A percentile compares a stretch with the other conserved stretches of the same genome.
Conservation (phyloP, 2,113 vertebrate species). For the Eira barbara region DNA sequence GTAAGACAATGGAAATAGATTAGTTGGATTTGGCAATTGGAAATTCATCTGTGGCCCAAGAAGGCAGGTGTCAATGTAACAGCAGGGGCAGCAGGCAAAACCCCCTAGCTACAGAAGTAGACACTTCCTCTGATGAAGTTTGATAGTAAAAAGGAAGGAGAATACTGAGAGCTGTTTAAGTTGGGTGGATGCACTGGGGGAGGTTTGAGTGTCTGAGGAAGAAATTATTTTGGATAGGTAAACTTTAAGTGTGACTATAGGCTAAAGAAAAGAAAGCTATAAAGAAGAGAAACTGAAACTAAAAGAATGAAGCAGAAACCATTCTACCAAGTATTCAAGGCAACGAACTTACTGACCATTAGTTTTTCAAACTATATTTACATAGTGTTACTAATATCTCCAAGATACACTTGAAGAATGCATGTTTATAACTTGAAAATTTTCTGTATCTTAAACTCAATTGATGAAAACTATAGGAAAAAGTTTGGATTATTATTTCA, state of each 20-base stretch:
- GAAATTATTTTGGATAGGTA: neutral
- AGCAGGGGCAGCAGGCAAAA: neutral
- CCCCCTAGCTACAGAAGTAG: neutral
- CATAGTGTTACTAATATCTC: neutral
- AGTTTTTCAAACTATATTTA: neutral
- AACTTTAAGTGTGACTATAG: neutral
- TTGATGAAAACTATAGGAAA: neutral
- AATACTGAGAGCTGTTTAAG: accelerated
- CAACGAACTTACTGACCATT: neutral
- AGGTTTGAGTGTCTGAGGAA: neutral
- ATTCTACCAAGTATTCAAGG: neutral
- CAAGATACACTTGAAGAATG: neutral
- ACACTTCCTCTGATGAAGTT: neutral
- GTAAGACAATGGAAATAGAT: neutral
- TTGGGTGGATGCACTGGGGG: neutral
- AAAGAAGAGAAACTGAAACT: neutral
- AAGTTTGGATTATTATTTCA: neutral
- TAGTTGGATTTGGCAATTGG: neutral
- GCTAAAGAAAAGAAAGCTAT: neutral
- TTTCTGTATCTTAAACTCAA: neutral
- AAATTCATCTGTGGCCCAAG: neutral
- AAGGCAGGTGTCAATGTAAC: neutral
- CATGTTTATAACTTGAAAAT: neutral
- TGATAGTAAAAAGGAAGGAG: neutral
- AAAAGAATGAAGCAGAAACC: neutral